Base-by-base conservation (phyloP, 2,888 invertebrate genomes). In the Hecatera dysodea region DNA sequence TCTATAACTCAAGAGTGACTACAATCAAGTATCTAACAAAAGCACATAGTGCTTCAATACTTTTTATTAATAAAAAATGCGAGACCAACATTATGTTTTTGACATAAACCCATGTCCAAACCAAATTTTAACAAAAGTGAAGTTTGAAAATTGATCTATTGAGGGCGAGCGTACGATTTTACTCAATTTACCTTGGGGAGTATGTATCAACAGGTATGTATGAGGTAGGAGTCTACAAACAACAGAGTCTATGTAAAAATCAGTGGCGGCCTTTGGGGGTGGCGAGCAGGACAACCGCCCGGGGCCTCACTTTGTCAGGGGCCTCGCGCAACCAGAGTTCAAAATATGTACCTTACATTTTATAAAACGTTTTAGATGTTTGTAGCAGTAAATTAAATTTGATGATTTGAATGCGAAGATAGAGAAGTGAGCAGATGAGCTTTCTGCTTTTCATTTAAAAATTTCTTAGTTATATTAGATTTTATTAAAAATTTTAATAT, bases 141-240 rank as follows among this genome's bases (percentile, higher is more conserved):
- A 6, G 11, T n/a, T 24, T 27, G 4, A n/a, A 11, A 6, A 48
- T 22, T 39, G 36, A 50, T 27, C 11, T 39, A 27, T 65, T 36
- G 24, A 27, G 33, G 33, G 24, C 29, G 27, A 19, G 44, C 70
- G 17, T 1, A 53, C 24, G 42, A 24, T 52, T 70, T 69, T 68
- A 24, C n/a, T 24, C 52, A 69, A 24, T 36, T 66, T 66, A 36
- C 68, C 44, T 72, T 59, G 46, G 6, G 39, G 15, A 6, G n/a
- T 24, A 39, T 42, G 29, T 33, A 19, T 15, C 33, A 50, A 74
- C 33, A 36, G 33, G 33, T 55, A 53, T 19, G 33, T 55, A 42
- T 8, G 24, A 42, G 29, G 12, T 24, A n/a, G 15, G 12, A 39
- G 46, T 66, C 12, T 17, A 12, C 27, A 33, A 36, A 46, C 12